Conservation (phyloP, 2,113 vertebrate species). For the Carassius gibelio region DNA sequence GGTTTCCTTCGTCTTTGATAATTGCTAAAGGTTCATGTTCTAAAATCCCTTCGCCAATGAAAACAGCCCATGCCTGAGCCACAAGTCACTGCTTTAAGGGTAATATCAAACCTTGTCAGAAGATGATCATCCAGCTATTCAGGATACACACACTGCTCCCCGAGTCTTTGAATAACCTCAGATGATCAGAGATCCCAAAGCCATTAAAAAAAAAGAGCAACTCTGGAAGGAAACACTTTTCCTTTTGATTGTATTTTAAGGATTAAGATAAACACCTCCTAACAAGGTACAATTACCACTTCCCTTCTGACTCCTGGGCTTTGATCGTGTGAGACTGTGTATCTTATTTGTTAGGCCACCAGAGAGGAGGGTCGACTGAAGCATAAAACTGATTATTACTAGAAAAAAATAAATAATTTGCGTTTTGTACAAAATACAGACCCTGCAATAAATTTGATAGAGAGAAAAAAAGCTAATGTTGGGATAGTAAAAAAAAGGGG, state of each 20-base stretch:
- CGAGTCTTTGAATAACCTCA: conserved; percentile 2
- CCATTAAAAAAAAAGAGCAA: conserved; percentile 51
- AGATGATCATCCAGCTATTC: not conserved
- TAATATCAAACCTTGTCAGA: conserved; percentile 13
- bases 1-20: conserved; percentile 79
- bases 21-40: conserved; percentile 69
- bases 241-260: conserved; percentile 76
- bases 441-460: not conserved
- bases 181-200: conserved; percentile 24
- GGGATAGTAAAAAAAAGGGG: not conserved
- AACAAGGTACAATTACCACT: conserved; percentile 77
- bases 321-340: conserved; percentile 37
- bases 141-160: not conserved
- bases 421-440: not conserved
- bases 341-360: conserved; percentile 38
- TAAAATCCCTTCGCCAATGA: conserved; percentile 77
- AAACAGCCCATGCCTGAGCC: conserved; percentile 75
- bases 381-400: not conserved
- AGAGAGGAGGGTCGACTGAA: not conserved
- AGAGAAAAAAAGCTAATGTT: not conserved
- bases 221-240: conserved; percentile 77
- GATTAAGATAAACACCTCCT: conserved; percentile 79
- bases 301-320: conserved; percentile 62
- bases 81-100: conserved; percentile 61
- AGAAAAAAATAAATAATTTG: not conserved